These are phyloP conservation scores for Pseudeuparius sepicola DNA, from an alignment of 2,888 invertebrate species.

Conservation along the genomic window DNA sequence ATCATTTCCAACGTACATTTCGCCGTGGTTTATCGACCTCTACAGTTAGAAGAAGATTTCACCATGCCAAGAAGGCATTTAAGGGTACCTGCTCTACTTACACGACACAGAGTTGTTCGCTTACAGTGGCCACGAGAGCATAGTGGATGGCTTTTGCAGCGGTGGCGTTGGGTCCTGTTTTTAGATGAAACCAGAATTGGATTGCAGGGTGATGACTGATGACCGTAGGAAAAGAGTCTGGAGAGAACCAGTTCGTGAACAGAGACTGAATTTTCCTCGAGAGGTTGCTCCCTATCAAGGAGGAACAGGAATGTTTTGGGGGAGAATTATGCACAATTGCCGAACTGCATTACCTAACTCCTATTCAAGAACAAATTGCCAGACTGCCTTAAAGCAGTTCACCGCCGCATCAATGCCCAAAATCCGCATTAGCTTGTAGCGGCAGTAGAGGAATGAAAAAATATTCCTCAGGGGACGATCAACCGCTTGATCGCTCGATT, in stretches of 20 bases:
- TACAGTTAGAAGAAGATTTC: conserved; percentile 11
- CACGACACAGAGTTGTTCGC: conserved; percentile 12
- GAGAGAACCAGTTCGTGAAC: conserved; percentile 16
- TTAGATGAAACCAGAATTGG: conserved; percentile 17
- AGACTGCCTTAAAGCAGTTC: conserved; percentile 18
- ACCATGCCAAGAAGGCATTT: conserved; percentile 10
- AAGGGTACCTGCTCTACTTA: conserved; percentile 12
- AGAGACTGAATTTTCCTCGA: conserved; percentile 15
- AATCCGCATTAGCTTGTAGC: conserved; percentile 15
- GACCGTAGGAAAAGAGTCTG: conserved; percentile 15
- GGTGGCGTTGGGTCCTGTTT: conserved; percentile 14
- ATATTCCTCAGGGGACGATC: conserved; percentile 16
- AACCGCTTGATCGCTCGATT: conserved; percentile 15
- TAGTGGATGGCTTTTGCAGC: conserved; percentile 14
- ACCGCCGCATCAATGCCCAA: conserved; percentile 12
- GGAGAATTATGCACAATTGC: conserved; percentile 10
- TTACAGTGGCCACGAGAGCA: conserved; percentile 15
- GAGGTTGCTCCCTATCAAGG: conserved; percentile 14
- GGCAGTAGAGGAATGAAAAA: conserved; percentile 18
- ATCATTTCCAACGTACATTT: conserved; percentile 8
- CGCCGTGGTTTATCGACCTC: conserved; percentile 8
- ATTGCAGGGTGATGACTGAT: conserved; percentile 15
- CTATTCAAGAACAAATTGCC: conserved; percentile 12
- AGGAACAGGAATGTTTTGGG: conserved; percentile 13
- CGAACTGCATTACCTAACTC: conserved; percentile 15